Conservation (phyloP, 2,113 vertebrate genomes). For the Trematocara stigmaticum region DNA sequence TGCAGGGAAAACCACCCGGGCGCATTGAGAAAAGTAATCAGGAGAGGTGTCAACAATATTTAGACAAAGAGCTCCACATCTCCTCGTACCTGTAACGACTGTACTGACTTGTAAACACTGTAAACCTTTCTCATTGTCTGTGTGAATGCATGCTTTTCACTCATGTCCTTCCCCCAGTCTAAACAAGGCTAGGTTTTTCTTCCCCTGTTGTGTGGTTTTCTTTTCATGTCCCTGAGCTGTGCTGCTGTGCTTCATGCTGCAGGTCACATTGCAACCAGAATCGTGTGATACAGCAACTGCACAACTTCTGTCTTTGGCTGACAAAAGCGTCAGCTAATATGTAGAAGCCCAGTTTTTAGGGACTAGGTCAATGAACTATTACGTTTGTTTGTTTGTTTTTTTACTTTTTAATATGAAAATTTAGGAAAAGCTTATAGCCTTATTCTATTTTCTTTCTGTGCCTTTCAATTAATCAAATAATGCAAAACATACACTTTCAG, state of each 20-base stretch:
- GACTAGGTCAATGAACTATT: neutral
- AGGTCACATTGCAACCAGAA: neutral
- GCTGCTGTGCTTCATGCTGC: neutral
- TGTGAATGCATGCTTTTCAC: conserved; percentile 31
- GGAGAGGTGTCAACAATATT: neutral
- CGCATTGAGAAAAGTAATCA: conserved; percentile 28
- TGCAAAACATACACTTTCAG: neutral
- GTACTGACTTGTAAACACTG: neutral
- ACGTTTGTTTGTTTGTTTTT: neutral
- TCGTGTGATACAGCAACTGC: neutral
- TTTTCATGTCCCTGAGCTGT: neutral
- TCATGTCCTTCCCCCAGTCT: neutral
- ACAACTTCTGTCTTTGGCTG: neutral
- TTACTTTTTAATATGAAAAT: neutral
- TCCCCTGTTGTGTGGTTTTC: neutral
- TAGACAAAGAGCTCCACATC: neutral
- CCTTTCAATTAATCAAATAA: neutral
- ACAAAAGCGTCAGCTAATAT: neutral
- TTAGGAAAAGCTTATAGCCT: neutral
- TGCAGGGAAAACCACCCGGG: neutral
- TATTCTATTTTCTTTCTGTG: neutral
- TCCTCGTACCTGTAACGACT: conserved; percentile 26
- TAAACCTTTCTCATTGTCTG: neutral
- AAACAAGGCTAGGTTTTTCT: neutral
- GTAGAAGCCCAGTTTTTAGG: neutral